Evolutionary conservation across 2,797 vertebrate genomes (phyloP).

Genomic region (Halcyon smyrnensis): DNA sequence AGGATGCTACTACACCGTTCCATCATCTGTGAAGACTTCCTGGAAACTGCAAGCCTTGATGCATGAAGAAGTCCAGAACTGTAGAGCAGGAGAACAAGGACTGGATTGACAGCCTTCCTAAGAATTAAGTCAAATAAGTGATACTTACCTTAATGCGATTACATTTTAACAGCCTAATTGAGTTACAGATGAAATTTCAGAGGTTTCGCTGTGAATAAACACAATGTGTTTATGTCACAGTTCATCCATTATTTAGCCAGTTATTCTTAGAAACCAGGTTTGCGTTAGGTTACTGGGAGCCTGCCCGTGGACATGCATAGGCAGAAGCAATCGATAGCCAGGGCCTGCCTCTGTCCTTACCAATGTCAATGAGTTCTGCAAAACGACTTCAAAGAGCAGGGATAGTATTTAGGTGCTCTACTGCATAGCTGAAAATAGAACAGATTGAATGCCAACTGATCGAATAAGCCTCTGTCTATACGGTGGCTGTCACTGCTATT

Average conservation of each 20-base stretch:
- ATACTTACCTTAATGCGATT: not conserved
- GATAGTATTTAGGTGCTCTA: not conserved
- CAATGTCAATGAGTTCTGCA: not conserved
- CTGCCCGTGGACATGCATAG: not conserved
- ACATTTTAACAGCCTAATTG: not conserved
- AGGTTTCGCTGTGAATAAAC: not conserved
- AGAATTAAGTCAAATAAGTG: not conserved
- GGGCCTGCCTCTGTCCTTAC: not conserved
- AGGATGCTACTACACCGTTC: not conserved
- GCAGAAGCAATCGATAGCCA: not conserved
- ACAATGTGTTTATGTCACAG: not conserved
- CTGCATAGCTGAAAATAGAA: not conserved
- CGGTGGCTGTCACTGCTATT: not conserved
- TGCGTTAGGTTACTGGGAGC: not conserved
- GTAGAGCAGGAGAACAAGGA: not conserved
- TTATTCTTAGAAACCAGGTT: not conserved
- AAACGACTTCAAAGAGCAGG: not conserved
- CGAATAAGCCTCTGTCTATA: not conserved
- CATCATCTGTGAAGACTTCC: conserved; percentile 23
- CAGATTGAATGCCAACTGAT: not conserved
- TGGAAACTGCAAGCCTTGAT: not conserved
- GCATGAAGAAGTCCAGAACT: not conserved
- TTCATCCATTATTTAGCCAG: conserved; percentile 10
- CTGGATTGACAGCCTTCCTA: not conserved
- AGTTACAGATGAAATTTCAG: not conserved